Evolutionary conservation across 2,113 vertebrate species (phyloP), one percentile per base, ranked within the genome.

Genomic region (Bostrychus sinensis): DNA sequence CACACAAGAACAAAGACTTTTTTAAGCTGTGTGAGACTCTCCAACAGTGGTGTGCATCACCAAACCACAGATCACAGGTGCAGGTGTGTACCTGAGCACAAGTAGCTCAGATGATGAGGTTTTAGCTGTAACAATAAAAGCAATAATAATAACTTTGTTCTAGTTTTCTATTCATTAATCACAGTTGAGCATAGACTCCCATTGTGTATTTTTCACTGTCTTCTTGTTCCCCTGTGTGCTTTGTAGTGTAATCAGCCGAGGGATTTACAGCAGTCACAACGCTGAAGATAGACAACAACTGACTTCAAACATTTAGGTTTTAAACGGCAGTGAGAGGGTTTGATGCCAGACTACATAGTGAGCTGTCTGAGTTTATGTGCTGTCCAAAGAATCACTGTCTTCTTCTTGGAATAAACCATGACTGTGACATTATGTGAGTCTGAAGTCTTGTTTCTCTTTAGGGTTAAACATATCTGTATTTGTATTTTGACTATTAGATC

Each of bases 201-300:
- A 37, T 7, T 28, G 32, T 41, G 30, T 39, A 12, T 39, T 28
- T 14, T 23, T 48, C 34, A 36, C 38, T 56, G 19, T 30, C 38
- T 57, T 8, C 32, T 19, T 43, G n/a, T 26, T 32, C 14, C 38
- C 46, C 17, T 46, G 36, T 42, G 3, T 46, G 17, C 26, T 53
- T 50, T 57, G 22, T 11, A 25, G 58, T 7, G 5, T 54, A 61
- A 75, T 69, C 65, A 70, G 60, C 74, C 30, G 6, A 17, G 67
- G 62, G 51, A 75, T 70, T 76, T 75, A 54, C 53, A 66, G 55
- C 43, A 63, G 54, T 56, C 61, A 57, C 61, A 51, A 51, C 17
- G 25, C 69, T 41, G 39, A 39, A 50, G 55, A 66, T 56, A 37
- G 43, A 70, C 68, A 58, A 64, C 66, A 70, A 67, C 62, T 26